A percentile compares a stretch with the other conserved stretches of the same genome.
Evolutionary conservation across 1,140 invertebrate genomes (phyloP).

Genomic region (Venturia canescens): DNA sequence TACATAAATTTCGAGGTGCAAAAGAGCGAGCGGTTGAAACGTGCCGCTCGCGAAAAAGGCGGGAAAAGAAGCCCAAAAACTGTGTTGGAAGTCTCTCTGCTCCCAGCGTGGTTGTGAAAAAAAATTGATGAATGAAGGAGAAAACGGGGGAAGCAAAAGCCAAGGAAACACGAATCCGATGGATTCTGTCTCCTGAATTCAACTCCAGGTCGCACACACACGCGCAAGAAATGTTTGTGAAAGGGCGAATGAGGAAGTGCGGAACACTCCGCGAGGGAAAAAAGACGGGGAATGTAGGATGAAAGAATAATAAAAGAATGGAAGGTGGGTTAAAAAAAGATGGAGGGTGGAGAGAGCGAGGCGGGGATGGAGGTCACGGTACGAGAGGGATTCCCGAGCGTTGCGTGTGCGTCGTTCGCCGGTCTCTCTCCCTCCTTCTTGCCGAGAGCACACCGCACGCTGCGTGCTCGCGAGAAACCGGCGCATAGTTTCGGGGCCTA

Average conservation of each 20-base stretch:
- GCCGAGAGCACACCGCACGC: neutral
- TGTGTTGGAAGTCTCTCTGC: no score
- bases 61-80: no score
- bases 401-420: neutral
- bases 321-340: conserved; percentile 7
- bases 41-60: no score
- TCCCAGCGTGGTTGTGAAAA: no score
- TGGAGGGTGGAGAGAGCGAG: neutral
- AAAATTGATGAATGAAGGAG: no score
- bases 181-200: no score
- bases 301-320: neutral
- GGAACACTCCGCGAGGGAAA: neutral
- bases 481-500: conserved; percentile 54
- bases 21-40: no score
- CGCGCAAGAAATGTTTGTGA: no score
- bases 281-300: neutral
- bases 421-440: neutral
- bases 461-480: conserved; percentile 1
- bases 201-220: no score
- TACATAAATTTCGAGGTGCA: no score
- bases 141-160: no score
- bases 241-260: neutral
- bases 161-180: no score
- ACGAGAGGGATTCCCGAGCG: conserved; percentile 8
- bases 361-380: neutral